Base-by-base conservation (phyloP, 2,888 invertebrate species). In the Agonopterix heracliana region DNA sequence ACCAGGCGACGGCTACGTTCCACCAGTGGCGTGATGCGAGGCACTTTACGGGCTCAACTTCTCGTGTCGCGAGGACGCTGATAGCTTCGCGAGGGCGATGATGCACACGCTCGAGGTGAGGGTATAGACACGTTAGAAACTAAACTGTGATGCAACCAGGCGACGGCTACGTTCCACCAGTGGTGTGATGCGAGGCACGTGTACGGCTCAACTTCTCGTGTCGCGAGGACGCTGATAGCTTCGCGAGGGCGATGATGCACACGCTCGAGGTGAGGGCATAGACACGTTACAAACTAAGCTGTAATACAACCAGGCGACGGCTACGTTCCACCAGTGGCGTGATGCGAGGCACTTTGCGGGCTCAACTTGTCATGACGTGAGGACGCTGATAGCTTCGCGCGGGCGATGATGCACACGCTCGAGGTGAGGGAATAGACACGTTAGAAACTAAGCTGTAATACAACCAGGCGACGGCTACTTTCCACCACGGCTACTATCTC, bases 1-100 rank as follows among this genome's bases (percentile, higher is more conserved):
- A 99, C 89, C 98, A 98, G 88, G 99, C 99, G 35, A 99, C 98
- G 48, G 94, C 95, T 34, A 99, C 98, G 59, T 99, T 99, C 90
- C 99, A 99, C 85, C 99, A 99, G 84, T 99, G 99, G 99, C 91
- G 99, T 59, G 99, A 99, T 90, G 96, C 96, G 77, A 93, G 98
- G 66, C 96, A 95, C 78, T 97, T 12, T 99, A 98, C 85, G 99
- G 99, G 45, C 93, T 99, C 61, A 99, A 98, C 89, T 99, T 99
- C 90, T 96, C 97, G 60, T 96, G 95, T 76, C 95, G 96, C 75
- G 98, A 98, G 78, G 98, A 99, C 82, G 98, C 98, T 1, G 98
- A 98, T 78, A 93, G 94, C 66, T 99, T 99, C 87, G 97, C 98
- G 44, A 91, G 95, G 58, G 97, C 98, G 50, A 98, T 99, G 98